Conservation (phyloP, 2,888 invertebrate genomes). For the Seladonia tumulorum region DNA sequence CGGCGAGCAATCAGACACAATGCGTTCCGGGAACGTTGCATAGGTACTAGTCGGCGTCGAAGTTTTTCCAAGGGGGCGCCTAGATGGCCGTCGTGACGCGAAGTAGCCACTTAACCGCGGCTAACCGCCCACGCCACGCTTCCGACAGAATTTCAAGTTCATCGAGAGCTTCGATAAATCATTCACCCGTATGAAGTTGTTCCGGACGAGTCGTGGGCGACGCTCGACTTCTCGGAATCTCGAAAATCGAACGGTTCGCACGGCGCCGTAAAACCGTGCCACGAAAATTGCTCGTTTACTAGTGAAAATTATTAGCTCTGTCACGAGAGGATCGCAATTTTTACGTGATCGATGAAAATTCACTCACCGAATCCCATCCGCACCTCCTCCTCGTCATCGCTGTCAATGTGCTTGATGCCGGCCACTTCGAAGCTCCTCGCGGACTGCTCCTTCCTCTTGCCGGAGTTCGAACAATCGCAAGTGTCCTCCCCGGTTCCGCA, state of each 20-base stretch:
- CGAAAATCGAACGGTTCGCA: neutral
- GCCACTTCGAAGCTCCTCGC: constrained; percentile 88
- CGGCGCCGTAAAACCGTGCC: neutral
- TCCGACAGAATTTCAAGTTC: constrained; percentile 70
- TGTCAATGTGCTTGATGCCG: constrained; percentile 90
- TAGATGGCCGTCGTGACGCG: constrained; percentile 53
- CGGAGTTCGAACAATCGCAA: constrained; percentile 73
- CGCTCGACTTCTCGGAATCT: constrained; percentile 17
- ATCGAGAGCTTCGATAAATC: constrained; percentile 61
- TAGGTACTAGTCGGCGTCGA: constrained; percentile 30
- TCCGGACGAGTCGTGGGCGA: constrained; percentile 37
- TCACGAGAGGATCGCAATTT: neutral
- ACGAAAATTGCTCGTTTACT: too few relatives aligned
- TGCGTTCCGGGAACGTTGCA: constrained; percentile 16
- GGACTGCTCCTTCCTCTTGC: constrained; percentile 78
- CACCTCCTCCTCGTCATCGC: constrained; percentile 88
- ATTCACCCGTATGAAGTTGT: constrained; percentile 48
- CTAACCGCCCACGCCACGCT: constrained; percentile 61
- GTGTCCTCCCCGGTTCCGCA: constrained; percentile 75
- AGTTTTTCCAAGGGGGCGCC: constrained; percentile 36
- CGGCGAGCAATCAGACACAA: constrained; percentile 16
- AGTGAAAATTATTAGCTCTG: neutral
- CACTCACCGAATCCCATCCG: constrained; percentile 84
- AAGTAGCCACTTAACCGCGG: constrained; percentile 66
- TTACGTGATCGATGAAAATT: neutral